A percentile compares a stretch with the other conserved stretches of the same genome.
phyloP scores from a whole-genome alignment of 2,797 vertebrate genomes.

The Brachyalestes nurse region DNA sequence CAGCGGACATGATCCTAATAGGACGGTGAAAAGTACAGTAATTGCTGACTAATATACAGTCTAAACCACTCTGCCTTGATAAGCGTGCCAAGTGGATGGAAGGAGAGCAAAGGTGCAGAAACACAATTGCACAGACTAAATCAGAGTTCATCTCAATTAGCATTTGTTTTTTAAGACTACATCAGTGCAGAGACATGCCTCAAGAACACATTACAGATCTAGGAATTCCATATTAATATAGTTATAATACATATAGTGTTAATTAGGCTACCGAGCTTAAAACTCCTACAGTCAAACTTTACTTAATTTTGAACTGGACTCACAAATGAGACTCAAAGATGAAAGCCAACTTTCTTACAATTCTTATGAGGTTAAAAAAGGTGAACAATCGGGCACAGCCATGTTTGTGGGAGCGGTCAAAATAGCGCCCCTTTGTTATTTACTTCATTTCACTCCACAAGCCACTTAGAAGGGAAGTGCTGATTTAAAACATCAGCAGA shows the following conservation, averaged over 20 bases:
- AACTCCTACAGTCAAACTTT: neutral
- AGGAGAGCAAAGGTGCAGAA: slow-evolving; percentile 13
- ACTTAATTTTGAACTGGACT: no score
- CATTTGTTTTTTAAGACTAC: neutral
- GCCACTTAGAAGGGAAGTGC: neutral
- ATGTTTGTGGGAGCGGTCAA: no score
- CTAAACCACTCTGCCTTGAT: slow-evolving; percentile 27
- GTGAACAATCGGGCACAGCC: neutral
- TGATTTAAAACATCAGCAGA: neutral
- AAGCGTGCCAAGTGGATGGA: slow-evolving; percentile 31
- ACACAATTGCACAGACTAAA: neutral
- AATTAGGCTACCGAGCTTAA: neutral
- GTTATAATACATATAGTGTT: neutral
- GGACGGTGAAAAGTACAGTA: slow-evolving; percentile 40
- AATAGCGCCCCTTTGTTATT: neutral
- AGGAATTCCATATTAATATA: neutral
- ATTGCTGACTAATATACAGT: slow-evolving; percentile 47
- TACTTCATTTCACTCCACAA: neutral
- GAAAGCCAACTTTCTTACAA: neutral
- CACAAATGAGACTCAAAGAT: neutral
- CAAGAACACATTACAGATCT: neutral
- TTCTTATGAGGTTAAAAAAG: neutral
- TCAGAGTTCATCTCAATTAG: neutral
- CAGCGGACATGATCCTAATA: slow-evolving; percentile 44
- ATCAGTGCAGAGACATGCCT: neutral